These are phyloP conservation scores for Acanthurus lineatus DNA, from an alignment of 2,797 vertebrate genomes.

Conservation along the genomic window DNA sequence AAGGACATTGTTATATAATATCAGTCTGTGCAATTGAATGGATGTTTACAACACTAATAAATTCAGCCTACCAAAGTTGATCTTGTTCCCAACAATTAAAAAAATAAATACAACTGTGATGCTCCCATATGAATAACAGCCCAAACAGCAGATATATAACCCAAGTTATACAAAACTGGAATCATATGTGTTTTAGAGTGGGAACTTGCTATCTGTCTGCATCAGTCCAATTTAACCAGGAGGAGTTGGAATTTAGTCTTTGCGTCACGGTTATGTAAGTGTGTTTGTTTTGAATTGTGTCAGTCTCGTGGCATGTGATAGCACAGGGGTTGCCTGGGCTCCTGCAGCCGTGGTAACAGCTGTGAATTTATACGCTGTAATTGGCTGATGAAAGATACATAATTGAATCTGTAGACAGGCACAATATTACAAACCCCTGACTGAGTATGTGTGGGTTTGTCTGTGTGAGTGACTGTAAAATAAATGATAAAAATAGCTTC, in stretches of 20 bases:
- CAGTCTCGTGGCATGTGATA: conserved; percentile 33
- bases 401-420: conserved; percentile 73
- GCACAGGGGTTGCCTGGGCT: conserved; percentile 15
- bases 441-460: conserved; percentile 38
- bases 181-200: no score
- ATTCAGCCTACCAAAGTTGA: no score
- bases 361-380: conserved; percentile 68
- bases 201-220: no score
- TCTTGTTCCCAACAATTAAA: no score
- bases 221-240: not conserved
- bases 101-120: no score
- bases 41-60: no score
- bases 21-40: no score
- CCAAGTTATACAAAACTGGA: no score
- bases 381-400: conserved; percentile 74
- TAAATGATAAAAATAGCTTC: conserved; percentile 27
- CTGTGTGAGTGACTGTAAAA: conserved; percentile 25
- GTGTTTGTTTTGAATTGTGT: conserved; percentile 25
- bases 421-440: conserved; percentile 54
- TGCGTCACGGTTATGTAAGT: not conserved
- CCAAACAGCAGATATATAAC: no score
- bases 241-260: not conserved
- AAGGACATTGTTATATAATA: no score
- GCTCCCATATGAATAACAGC: no score
- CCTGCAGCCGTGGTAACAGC: conserved; percentile 57